phyloP scores from a whole-genome alignment of 2,113 vertebrate species.

The Callipepla squamata region DNA sequence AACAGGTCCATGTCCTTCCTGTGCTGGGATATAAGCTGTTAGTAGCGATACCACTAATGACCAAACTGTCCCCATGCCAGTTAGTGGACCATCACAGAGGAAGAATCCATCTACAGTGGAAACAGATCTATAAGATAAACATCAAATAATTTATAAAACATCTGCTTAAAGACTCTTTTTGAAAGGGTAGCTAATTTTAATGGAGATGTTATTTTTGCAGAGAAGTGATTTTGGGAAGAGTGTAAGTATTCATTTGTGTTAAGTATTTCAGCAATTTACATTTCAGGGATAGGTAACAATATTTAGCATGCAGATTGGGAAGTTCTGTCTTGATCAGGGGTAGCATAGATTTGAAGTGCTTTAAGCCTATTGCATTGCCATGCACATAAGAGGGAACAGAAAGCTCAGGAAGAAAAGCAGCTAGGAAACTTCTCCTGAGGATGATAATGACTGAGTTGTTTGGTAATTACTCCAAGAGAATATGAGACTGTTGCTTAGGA shows the following conservation, averaged over 20 bases:
- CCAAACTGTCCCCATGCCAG: neutral
- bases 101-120: neutral
- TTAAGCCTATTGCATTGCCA: neutral
- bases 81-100: neutral
- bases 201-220: neutral
- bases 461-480: neutral
- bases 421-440: neutral
- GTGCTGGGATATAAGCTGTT: rapidly evolving
- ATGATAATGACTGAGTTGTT: neutral
- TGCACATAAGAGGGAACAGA: neutral
- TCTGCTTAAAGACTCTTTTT: neutral
- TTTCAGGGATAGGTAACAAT: neutral
- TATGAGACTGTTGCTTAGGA: neutral
- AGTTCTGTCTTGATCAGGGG: neutral
- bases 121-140: neutral
- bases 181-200: neutral
- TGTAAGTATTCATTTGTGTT: neutral
- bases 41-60: neutral
- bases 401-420: neutral
- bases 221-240: neutral
- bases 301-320: neutral
- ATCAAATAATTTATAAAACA: neutral
- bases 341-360: neutral
- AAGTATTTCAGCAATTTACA: neutral
- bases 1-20: neutral